phyloP scores from a whole-genome alignment of 2,797 vertebrate species.

The Picus viridis region DNA sequence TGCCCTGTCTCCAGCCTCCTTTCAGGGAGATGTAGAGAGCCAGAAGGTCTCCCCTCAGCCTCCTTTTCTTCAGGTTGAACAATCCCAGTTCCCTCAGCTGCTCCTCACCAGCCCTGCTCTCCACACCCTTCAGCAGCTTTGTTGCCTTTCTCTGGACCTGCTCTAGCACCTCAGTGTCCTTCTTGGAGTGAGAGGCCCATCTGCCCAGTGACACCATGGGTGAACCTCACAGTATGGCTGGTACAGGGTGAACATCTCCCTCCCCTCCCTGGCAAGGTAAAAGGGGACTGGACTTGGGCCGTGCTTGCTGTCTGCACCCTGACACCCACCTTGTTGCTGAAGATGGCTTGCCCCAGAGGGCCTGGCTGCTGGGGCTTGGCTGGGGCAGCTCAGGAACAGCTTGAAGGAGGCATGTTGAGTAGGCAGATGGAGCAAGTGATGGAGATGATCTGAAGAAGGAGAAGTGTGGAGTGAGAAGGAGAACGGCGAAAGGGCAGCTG shows the following conservation, averaged over 20 bases:
- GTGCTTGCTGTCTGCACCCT: neutral
- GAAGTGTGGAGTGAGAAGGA: constrained; percentile 2
- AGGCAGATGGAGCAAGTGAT: constrained; percentile 8
- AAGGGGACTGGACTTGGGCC: neutral
- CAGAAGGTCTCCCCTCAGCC: too few relatives aligned
- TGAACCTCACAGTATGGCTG: neutral
- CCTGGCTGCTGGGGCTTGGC: neutral
- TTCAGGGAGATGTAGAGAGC: too few relatives aligned
- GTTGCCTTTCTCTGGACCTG: too few relatives aligned
- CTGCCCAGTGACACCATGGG: neutral
- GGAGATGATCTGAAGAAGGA: constrained; percentile 14
- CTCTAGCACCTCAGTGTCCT: too few relatives aligned
- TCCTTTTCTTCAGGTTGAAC: too few relatives aligned
- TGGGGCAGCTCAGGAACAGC: constrained; percentile 1
- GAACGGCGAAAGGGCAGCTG: neutral
- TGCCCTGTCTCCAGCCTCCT: too few relatives aligned
- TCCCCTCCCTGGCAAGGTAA: neutral
- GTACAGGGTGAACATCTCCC: neutral
- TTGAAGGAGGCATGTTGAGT: constrained; percentile 32
- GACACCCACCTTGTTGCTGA: neutral
- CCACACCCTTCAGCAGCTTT: too few relatives aligned
- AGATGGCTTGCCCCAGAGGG: neutral
- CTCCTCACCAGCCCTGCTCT: too few relatives aligned
- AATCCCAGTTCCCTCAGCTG: too few relatives aligned
- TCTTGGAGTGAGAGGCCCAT: neutral